phyloP scores from a whole-genome alignment of 2,888 invertebrate genomes.

The Sphecodes monilicornis region DNA sequence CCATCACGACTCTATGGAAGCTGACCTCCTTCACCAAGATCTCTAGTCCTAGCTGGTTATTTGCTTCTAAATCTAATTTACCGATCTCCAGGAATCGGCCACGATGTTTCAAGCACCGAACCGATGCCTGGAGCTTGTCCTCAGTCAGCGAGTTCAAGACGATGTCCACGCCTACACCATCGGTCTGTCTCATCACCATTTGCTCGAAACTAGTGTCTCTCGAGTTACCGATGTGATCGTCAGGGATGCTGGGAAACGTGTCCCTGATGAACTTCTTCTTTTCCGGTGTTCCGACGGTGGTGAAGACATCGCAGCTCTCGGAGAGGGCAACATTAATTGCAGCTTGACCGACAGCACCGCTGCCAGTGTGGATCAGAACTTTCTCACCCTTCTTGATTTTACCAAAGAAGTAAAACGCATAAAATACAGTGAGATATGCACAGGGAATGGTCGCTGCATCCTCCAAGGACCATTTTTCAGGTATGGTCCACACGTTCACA shows the following conservation, averaged over 20 bases:
- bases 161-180: constrained; percentile 95
- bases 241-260: constrained; percentile 86
- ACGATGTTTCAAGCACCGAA: constrained; percentile 86
- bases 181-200: constrained; percentile 91
- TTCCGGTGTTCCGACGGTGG: constrained; percentile 87
- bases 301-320: constrained; percentile 86
- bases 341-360: constrained; percentile 89
- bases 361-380: constrained; percentile 84
- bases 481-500: constrained; percentile 85
- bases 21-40: constrained; percentile 90
- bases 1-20: constrained; percentile 92
- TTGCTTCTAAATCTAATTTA: constrained; percentile 91
- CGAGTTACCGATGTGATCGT: constrained; percentile 93
- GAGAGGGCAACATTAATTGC: constrained; percentile 88
- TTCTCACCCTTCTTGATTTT: constrained; percentile 84
- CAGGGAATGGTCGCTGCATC: constrained; percentile 89
- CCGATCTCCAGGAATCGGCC: constrained; percentile 94
- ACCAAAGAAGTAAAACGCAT: constrained; percentile 86
- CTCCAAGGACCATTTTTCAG: constrained; percentile 87
- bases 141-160: constrained; percentile 97
- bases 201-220: constrained; percentile 94
- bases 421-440: constrained; percentile 87
- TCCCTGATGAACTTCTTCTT: constrained; percentile 86
- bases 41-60: constrained; percentile 88
- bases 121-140: constrained; percentile 92